These are phyloP conservation scores for Chaenogobius annularis DNA, from an alignment of 2,113 vertebrate species.

Conservation along the genomic window DNA sequence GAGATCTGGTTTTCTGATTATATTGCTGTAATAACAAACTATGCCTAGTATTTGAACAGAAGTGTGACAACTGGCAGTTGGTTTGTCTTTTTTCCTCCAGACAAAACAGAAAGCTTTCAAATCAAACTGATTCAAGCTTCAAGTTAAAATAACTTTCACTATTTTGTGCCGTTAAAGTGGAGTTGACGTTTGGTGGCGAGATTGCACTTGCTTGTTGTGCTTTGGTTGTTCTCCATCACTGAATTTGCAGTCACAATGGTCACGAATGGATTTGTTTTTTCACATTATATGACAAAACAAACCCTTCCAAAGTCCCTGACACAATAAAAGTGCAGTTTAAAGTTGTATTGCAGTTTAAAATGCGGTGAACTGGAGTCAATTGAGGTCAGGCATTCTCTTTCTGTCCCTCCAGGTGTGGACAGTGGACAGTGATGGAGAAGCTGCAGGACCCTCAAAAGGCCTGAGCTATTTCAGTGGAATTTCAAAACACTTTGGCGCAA, in stretches of 20 bases:
- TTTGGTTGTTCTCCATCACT: background rate
- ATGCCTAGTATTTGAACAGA: background rate
- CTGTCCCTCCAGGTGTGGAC: slow-evolving; percentile 53
- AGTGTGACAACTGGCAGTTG: background rate
- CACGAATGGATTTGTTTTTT: background rate
- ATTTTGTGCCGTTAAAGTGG: background rate
- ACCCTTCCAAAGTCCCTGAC: background rate
- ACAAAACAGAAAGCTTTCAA: background rate
- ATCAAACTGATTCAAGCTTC: background rate
- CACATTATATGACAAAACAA: background rate
- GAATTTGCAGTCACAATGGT: background rate
- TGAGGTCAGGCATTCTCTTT: slow-evolving; percentile 18
- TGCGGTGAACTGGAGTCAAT: background rate
- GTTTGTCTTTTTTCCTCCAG: background rate
- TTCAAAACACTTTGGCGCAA: slow-evolving; percentile 28
- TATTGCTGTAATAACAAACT: background rate
- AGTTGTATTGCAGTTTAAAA: background rate
- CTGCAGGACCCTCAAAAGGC: slow-evolving; percentile 33
- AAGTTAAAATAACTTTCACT: background rate
- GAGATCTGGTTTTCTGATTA: background rate
- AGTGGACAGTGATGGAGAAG: slow-evolving; percentile 18
- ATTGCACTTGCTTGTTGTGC: background rate
- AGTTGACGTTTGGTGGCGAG: background rate
- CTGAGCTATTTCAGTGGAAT: slow-evolving; percentile 55
- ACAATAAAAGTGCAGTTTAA: background rate